Evolutionary conservation across 2,797 vertebrate genomes (phyloP), one percentile per base, ranked within the genome.

Genomic region (Smutsia temminckii): DNA sequence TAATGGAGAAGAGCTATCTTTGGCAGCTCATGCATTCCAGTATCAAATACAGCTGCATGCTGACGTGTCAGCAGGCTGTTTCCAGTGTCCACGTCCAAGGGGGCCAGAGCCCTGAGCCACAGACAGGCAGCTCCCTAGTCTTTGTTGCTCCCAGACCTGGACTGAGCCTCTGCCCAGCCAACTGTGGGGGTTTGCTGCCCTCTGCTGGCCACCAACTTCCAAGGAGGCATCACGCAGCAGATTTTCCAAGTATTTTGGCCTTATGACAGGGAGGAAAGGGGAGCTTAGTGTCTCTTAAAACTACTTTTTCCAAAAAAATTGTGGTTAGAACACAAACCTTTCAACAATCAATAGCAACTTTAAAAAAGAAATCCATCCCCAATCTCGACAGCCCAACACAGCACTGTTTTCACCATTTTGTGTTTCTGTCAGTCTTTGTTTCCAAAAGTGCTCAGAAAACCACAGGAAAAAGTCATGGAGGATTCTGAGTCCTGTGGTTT

Each of bases 131-230:
- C 4, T 37, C 32, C 49, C 66, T 7, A 2, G 29, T 37, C n/a
- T 40, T 40, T 17, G 25, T 40, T 21, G 11, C 23, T 27, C 11
- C 4, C n/a, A 55, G 32, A 25, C n/a, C 11, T 2, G 8, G 6
- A 0, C 27, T 0, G 3, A 4, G 59, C 42, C 2, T 42, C 63
- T 20, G 6, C 32, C 0, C 0, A 1, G 40, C 57, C 78, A 71
- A 42, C 29, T 13, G 25, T 74, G 72, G 74, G 81, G 9, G 2
- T 89, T 89, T 97, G 96, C 97, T 96, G 95, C 97, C 95, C 96
- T 97, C 97, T 97, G 90, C 95, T 89, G 97, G 94, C 79, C 17
- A 0, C 2, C 16, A 61, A 0, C 61, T 72, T 80, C 74, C 55
- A 8, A 6, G 34, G 57, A 0, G 29, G 29, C 74, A 2, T 29